A percentile compares a stretch with the other conserved stretches of the same genome.
Conservation (phyloP, 2,888 invertebrate genomes). For the Hipparchia sbordonii region DNA sequence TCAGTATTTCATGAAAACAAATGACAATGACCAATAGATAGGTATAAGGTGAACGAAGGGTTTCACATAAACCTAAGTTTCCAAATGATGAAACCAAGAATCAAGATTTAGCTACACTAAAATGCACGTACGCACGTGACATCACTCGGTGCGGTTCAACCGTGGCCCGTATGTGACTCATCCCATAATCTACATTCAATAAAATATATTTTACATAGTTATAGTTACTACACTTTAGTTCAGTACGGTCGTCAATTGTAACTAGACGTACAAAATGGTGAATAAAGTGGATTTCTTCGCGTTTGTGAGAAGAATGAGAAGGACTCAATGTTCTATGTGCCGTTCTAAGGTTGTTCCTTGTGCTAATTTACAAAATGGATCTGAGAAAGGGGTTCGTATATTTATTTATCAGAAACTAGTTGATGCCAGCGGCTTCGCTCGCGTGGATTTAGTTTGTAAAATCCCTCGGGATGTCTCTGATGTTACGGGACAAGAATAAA, state of each 20-base stretch:
- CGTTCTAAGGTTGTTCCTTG: constrained; percentile 46
- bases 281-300: constrained; percentile 37
- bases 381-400: constrained; percentile 46
- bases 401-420: too few relatives aligned
- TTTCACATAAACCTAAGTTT: constrained; percentile 15
- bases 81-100: constrained; percentile 22
- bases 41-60: constrained; percentile 1
- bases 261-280: constrained; percentile 47
- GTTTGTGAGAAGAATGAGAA: constrained; percentile 35
- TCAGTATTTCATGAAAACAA: background rate
- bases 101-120: constrained; percentile 15
- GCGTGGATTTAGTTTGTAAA: too few relatives aligned
- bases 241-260: constrained; percentile 46
- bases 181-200: constrained; percentile 49
- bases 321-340: constrained; percentile 47
- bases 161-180: constrained; percentile 47
- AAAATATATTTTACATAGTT: constrained; percentile 55
- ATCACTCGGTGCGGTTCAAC: constrained; percentile 39
- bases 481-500: too few relatives aligned
- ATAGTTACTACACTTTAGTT: constrained; percentile 54
- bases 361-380: constrained; percentile 45
- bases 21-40: background rate
- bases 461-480: too few relatives aligned
- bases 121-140: constrained; percentile 43
- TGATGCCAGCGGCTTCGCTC: too few relatives aligned